Conservation (phyloP, 2,888 invertebrate genomes). For the Zootermopsis nevadensis region DNA sequence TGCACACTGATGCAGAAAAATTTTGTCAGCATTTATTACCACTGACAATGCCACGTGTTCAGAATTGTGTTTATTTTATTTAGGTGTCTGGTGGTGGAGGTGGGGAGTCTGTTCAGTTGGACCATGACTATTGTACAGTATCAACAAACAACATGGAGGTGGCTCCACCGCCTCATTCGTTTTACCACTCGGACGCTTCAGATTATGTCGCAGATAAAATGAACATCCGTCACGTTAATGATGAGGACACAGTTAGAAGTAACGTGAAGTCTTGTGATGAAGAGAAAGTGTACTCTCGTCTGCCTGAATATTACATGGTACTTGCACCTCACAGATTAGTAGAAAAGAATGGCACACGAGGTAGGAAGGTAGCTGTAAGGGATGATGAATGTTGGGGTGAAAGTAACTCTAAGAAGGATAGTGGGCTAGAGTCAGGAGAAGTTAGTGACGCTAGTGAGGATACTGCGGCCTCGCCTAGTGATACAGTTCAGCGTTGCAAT, state of each 20-base stretch:
- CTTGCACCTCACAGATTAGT: constrained; percentile 38
- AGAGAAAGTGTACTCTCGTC: constrained; percentile 42
- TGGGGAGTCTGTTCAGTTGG: constrained; percentile 64
- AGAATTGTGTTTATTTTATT: constrained; percentile 39
- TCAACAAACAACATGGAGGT: constrained; percentile 41
- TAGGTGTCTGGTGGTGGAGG: constrained; percentile 50
- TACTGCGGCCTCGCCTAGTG: constrained; percentile 30
- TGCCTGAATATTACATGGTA: constrained; percentile 47
- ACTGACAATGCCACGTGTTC: too few species aligned
- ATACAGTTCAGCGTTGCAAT: background rate
- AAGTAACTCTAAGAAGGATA: constrained; percentile 59
- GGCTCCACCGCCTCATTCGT: constrained; percentile 50
- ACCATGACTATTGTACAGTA: constrained; percentile 70
- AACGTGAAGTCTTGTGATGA: background rate
- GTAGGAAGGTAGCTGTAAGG: background rate
- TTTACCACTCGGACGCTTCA: constrained; percentile 54
- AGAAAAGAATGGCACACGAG: constrained; percentile 3
- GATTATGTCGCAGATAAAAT: constrained; percentile 47
- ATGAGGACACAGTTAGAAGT: background rate
- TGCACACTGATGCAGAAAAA: too few species aligned
- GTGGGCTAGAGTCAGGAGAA: constrained; percentile 62
- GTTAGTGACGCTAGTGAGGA: constrained; percentile 62
- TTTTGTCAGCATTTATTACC: too few species aligned
- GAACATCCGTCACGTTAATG: background rate
- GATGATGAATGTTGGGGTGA: constrained; percentile 48